These are phyloP conservation scores for Abrostola tripartita DNA, from an alignment of 2,888 invertebrate species.

Conservation along the genomic window DNA sequence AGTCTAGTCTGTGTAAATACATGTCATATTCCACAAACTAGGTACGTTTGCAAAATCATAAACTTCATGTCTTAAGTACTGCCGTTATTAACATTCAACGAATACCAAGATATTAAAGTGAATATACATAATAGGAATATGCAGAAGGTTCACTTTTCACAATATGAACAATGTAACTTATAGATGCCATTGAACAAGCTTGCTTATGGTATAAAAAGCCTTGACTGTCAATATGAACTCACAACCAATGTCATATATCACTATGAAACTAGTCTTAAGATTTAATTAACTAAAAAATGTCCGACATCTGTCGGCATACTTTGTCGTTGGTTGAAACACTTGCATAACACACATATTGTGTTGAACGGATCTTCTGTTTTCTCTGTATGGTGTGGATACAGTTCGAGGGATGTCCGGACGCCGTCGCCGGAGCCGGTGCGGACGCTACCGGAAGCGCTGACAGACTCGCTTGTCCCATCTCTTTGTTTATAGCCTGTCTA, in stretches of 20 bases:
- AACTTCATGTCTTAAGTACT: conserved; percentile 9
- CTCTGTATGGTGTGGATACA: conserved; percentile 5
- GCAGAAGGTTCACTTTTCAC: conserved; percentile 26
- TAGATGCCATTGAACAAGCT: too few species aligned
- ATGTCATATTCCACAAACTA: conserved; percentile 35
- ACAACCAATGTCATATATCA: too few species aligned
- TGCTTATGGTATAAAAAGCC: too few species aligned
- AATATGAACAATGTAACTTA: too few species aligned
- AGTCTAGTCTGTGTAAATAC: conserved; percentile 28
- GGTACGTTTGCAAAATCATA: conserved; percentile 39
- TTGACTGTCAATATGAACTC: too few species aligned
- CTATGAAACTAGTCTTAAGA: too few species aligned
- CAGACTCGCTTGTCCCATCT: conserved; percentile 36
- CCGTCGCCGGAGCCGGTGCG: conserved; percentile 28
- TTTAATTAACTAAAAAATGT: too few species aligned
- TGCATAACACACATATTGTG: conserved; percentile 1
- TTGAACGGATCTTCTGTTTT: not conserved
- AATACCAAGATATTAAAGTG: conserved; percentile 16
- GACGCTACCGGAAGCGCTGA: conserved; percentile 41
- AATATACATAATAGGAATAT: not conserved
- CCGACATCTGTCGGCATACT: too few species aligned
- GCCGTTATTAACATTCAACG: conserved; percentile 14
- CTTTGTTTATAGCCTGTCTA: conserved; percentile 28
- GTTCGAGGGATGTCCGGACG: conserved; percentile 29
- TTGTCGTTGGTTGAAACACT: too few species aligned